Evolutionary conservation across 1,140 invertebrate species (phyloP).

Genomic region (Saccostrea glomerata): DNA sequence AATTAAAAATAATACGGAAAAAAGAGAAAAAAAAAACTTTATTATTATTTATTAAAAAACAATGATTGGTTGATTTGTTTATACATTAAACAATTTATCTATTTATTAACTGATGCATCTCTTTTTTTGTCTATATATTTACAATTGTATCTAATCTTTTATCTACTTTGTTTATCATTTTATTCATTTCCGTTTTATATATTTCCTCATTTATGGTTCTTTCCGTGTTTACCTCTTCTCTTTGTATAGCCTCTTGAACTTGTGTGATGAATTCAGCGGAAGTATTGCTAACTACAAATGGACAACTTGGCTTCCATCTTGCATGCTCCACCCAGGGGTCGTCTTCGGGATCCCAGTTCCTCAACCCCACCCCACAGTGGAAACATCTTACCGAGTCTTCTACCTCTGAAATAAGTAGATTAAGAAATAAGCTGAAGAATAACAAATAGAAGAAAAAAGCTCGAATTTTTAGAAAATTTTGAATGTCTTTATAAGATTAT

Average conservation of each 20-base stretch:
- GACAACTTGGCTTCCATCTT: slow-evolving; percentile 9
- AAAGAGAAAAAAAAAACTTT: no score
- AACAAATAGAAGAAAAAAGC: not conserved
- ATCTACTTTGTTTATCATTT: no score
- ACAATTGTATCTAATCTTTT: no score
- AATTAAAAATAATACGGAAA: not conserved
- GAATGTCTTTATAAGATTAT: not conserved
- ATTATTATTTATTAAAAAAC: no score
- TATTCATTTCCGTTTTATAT: no score
- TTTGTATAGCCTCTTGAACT: not conserved
- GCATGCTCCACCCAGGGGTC: slow-evolving; percentile 47
- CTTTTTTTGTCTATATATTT: no score
- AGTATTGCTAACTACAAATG: not conserved
- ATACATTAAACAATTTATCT: no score
- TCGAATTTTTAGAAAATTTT: not conserved
- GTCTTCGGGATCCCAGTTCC: slow-evolving; percentile 41
- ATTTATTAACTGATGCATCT: no score
- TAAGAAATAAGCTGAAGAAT: not conserved
- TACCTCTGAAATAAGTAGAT: not conserved
- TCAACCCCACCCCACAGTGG: slow-evolving; percentile 37
- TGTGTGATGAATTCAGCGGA: not conserved
- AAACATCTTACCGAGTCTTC: slow-evolving; percentile 40
- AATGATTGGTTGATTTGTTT: no score
- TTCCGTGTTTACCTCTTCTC: not conserved
- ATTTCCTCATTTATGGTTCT: no score